Evolutionary conservation across 2,113 vertebrate species (phyloP).

Genomic region (Psittacus erithacus): DNA sequence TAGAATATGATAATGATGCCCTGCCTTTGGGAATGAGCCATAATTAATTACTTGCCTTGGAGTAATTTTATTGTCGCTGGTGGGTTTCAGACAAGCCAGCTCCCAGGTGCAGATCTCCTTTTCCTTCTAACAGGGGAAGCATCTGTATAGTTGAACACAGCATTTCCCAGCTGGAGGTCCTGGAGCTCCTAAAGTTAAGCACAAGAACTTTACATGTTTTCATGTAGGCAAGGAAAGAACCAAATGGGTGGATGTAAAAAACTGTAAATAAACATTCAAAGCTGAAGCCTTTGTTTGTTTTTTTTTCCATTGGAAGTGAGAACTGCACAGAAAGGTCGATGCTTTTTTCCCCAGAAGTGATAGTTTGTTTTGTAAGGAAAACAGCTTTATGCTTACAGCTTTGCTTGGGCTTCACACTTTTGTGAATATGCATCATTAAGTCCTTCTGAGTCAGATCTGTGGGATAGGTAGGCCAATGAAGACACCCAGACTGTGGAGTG

Average conservation of each 20-base stretch:
- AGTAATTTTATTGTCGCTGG: not conserved
- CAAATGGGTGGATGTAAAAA: not conserved
- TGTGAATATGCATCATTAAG: not conserved
- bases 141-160: not conserved
- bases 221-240: not conserved
- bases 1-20: not conserved
- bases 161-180: not conserved
- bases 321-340: not conserved
- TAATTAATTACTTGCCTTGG: constrained; percentile 10
- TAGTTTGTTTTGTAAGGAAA: not conserved
- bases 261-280: not conserved
- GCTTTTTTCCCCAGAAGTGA: rapidly evolving
- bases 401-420: not conserved
- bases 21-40: not conserved
- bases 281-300: not conserved
- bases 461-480: not conserved
- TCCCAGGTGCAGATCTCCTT: not conserved
- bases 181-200: not conserved
- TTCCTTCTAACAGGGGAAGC: not conserved
- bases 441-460: not conserved
- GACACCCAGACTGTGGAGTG: rapidly evolving
- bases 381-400: not conserved
- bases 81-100: not conserved
- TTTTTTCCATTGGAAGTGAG: not conserved
- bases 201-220: not conserved